Evolutionary conservation across 1,140 invertebrate genomes (phyloP).

Genomic region (Andricus grossulariae): DNA sequence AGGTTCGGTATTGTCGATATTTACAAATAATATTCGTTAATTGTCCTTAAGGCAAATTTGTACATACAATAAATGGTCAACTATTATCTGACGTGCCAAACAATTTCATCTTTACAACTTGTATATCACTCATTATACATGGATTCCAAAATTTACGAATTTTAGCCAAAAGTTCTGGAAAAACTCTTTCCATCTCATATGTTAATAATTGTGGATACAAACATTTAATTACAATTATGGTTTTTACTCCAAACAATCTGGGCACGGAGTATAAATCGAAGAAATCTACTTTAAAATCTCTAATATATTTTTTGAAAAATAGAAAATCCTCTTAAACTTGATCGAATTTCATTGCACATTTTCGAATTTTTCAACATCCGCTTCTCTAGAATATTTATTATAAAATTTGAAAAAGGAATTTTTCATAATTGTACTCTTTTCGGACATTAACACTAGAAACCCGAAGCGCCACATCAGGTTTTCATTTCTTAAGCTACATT

Average conservation of each 20-base stretch:
- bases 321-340: neutral
- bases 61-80: slow-evolving; percentile 71
- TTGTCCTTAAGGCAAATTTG: slow-evolving; percentile 73
- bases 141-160: neutral
- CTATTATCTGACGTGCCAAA: slow-evolving; percentile 43
- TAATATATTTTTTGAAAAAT: slow-evolving; percentile 14
- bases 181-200: neutral
- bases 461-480: slow-evolving; percentile 5
- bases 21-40: slow-evolving; percentile 65
- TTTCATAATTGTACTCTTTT: slow-evolving; percentile 37
- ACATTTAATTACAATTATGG: slow-evolving; percentile 48
- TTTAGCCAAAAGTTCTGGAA: slow-evolving; percentile 42
- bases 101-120: no score
- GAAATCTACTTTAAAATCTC: slow-evolving; percentile 8
- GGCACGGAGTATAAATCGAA: slow-evolving; percentile 32
- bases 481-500: slow-evolving; percentile 32
- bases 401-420: slow-evolving; percentile 39
- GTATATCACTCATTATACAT: no score
- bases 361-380: neutral
- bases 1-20: slow-evolving; percentile 69
- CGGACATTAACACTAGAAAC: slow-evolving; percentile 16
- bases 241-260: neutral
- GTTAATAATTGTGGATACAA: slow-evolving; percentile 50
- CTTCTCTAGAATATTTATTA: slow-evolving; percentile 21
- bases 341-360: neutral